A percentile compares a stretch with the other conserved stretches of the same genome.
These are phyloP conservation scores for Alfaro cultratus DNA, from an alignment of 2,797 vertebrate genomes.

Conservation along the genomic window DNA sequence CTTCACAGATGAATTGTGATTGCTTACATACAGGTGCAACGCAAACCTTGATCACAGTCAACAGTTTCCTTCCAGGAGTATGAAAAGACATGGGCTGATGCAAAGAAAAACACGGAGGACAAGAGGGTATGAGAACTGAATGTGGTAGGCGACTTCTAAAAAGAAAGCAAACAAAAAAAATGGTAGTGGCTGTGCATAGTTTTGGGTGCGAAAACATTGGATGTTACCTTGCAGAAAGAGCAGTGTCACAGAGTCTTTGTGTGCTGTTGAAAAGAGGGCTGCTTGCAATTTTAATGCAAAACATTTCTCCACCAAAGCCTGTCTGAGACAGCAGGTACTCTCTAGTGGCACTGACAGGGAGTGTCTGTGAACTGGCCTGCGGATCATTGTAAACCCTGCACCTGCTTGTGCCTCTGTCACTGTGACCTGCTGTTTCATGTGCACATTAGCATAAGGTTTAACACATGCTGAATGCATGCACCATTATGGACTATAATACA, in stretches of 20 bases:
- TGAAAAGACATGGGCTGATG: slow-evolving; percentile 36
- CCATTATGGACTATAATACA: slow-evolving; percentile 68
- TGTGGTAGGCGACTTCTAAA: slow-evolving; percentile 22
- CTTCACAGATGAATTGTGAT: slow-evolving; percentile 75
- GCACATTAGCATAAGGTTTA: slow-evolving; percentile 62
- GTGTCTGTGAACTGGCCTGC: slow-evolving; percentile 69
- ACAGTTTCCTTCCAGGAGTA: slow-evolving; percentile 46
- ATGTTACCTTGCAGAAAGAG: slow-evolving; percentile 40
- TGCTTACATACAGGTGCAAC: slow-evolving; percentile 75
- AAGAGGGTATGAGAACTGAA: slow-evolving; percentile 21
- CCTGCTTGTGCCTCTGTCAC: slow-evolving; percentile 60
- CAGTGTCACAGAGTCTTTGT: slow-evolving; percentile 32
- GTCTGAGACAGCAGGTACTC: slow-evolving; percentile 72
- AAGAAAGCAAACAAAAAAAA: slow-evolving; percentile 8
- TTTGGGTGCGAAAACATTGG: slow-evolving; percentile 36
- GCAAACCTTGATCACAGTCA: slow-evolving; percentile 78
- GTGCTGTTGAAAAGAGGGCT: slow-evolving; percentile 41
- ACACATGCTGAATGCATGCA: slow-evolving; percentile 65
- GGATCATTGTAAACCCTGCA: slow-evolving; percentile 71
- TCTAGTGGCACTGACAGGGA: slow-evolving; percentile 68
- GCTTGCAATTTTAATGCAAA: slow-evolving; percentile 76
- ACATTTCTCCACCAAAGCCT: slow-evolving; percentile 67
- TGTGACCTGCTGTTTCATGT: slow-evolving; percentile 47
- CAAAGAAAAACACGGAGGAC: slow-evolving; percentile 39
- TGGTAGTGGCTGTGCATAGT: slow-evolving; percentile 23